Conservation (phyloP, 37 sponge, comb jelly and placozoan species). For the Aphrocallistes beatrix region DNA sequence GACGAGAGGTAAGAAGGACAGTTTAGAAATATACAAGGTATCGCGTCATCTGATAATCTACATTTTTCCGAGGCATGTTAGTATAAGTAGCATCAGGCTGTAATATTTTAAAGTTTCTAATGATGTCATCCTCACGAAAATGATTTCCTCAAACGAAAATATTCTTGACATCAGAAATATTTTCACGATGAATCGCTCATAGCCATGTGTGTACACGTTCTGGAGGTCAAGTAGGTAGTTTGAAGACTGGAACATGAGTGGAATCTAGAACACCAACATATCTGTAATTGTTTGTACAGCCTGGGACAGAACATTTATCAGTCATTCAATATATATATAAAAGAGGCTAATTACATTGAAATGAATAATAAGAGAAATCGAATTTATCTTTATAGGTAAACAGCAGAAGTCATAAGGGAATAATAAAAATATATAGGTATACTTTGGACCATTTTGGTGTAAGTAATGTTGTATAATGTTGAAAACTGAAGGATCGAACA, state of each 20-base stretch:
- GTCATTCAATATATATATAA: too few relatives aligned
- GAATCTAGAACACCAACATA: neutral
- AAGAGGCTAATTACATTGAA: too few relatives aligned
- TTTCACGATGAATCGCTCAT: neutral
- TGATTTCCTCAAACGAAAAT: neutral
- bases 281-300: neutral
- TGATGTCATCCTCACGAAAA: neutral
- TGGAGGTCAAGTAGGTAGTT: neutral
- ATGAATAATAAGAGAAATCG: too few relatives aligned
- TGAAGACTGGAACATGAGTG: neutral
- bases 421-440: too few relatives aligned
- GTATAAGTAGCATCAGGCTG: neutral
- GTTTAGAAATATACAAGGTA: neutral
- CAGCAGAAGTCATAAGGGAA: too few relatives aligned
- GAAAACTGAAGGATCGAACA: too few relatives aligned
- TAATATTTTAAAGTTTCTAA: neutral
- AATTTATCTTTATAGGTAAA: too few relatives aligned
- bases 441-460: too few relatives aligned
- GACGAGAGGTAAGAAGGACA: neutral
- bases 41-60: neutral
- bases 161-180: neutral
- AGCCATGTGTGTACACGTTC: neutral
- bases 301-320: neutral
- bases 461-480: too few relatives aligned
- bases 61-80: neutral